Conservation (phyloP, 2,113 vertebrate genomes). For the Hoplias malabaricus region DNA sequence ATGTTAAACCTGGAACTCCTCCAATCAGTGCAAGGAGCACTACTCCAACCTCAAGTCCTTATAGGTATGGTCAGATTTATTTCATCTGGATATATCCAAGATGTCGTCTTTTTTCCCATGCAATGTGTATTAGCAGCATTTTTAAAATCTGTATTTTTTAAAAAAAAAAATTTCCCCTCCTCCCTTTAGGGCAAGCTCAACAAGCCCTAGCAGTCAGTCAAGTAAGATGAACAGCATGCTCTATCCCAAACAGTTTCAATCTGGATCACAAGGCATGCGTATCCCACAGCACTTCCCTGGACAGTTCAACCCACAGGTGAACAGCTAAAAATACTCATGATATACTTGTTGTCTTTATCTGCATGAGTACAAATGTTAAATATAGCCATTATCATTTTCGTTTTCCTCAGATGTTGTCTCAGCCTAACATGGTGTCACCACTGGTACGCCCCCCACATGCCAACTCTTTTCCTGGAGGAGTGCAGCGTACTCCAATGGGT, state of each 20-base stretch:
- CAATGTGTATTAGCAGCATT: not conserved
- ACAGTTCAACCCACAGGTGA: slow-evolving; percentile 93
- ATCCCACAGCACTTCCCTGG: slow-evolving; percentile 89
- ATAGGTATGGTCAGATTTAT: slow-evolving; percentile 76
- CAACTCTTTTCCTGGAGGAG: slow-evolving; percentile 89
- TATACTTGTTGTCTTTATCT: not conserved
- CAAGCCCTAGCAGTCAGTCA: slow-evolving; percentile 95
- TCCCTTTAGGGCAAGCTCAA: slow-evolving; percentile 85
- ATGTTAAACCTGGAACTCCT: slow-evolving; percentile 94
- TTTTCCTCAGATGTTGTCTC: slow-evolving; percentile 85
- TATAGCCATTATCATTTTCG: too few species aligned
- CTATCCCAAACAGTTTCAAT: slow-evolving; percentile 97
- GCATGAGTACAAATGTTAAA: not conserved
- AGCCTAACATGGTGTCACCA: slow-evolving; percentile 94
- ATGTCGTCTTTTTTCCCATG: not conserved
- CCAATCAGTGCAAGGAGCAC: slow-evolving; percentile 89
- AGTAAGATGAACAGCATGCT: slow-evolving; percentile 97
- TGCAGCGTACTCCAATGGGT: slow-evolving; percentile 89
- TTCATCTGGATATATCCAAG: not conserved
- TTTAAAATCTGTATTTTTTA: too few species aligned
- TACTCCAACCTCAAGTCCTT: slow-evolving; percentile 95
- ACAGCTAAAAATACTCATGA: not conserved
- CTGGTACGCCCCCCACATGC: slow-evolving; percentile 89
- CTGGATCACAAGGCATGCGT: slow-evolving; percentile 83
- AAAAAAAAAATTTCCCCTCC: too few species aligned